These are phyloP conservation scores for Beris morrisii DNA, from an alignment of 2,888 invertebrate species.

Conservation along the genomic window DNA sequence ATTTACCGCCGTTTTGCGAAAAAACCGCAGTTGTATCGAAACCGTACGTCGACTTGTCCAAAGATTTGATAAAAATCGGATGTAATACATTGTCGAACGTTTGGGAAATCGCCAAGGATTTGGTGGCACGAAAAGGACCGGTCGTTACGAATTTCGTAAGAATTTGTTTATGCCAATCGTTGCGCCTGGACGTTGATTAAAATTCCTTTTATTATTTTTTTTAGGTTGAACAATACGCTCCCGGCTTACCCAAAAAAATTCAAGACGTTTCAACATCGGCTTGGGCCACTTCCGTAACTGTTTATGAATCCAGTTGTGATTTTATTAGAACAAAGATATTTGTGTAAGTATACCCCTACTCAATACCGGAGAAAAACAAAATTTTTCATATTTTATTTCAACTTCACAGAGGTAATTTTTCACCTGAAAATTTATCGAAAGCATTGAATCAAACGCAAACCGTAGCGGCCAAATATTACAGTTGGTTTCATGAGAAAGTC, in stretches of 20 bases:
- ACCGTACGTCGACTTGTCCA: constrained; percentile 65
- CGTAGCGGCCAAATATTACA: constrained; percentile 69
- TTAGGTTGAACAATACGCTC: constrained; percentile 71
- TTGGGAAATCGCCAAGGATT: constrained; percentile 59
- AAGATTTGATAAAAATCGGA: constrained; percentile 61
- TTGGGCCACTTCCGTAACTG: constrained; percentile 57
- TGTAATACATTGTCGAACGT: constrained; percentile 59
- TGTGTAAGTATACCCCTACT: constrained; percentile 66
- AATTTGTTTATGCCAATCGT: constrained; percentile 39
- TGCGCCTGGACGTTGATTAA: background rate
- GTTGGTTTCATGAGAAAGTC: constrained; percentile 78
- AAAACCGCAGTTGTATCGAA: constrained; percentile 53
- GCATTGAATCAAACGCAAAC: constrained; percentile 70
- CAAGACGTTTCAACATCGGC: constrained; percentile 58
- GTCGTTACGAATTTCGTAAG: constrained; percentile 60
- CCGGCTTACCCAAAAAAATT: constrained; percentile 68
- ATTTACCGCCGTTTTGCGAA: constrained; percentile 68
- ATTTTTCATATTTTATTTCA: constrained; percentile 27
- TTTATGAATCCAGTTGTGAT: constrained; percentile 60
- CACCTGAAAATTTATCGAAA: constrained; percentile 74
- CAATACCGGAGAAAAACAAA: background rate
- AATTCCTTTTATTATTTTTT: constrained; percentile 15
- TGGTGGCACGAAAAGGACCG: constrained; percentile 61
- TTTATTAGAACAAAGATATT: constrained; percentile 76
- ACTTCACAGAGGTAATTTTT: constrained; percentile 70